Evolutionary conservation across 2,797 vertebrate species (phyloP), one percentile per base, ranked within the genome.

Genomic region (Momotus momota): DNA sequence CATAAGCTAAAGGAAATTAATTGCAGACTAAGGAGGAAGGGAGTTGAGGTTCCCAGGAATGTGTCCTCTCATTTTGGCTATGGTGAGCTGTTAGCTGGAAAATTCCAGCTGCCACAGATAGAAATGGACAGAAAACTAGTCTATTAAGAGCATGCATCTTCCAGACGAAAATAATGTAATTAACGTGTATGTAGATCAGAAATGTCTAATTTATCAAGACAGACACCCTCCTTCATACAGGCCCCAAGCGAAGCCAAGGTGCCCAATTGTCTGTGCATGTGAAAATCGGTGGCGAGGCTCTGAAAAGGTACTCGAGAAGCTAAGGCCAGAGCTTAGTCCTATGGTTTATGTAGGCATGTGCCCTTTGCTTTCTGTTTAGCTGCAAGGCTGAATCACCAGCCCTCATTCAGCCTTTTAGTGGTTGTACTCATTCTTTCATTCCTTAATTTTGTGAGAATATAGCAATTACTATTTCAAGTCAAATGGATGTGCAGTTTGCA

Each of bases 1-100:
- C 65, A 33, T 29, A 43, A 94, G 77, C 93, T 84, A 26, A 90
- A 88, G 93, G 90, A 97, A 96, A 94, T 96, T 61, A 93, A 80
- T 86, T 93, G 88, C 91, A 94, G 90, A 46, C 91, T 71, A 31
- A 93, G 78, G 35, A 94, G 70, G 70, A 89, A 92, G 54, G 58
- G 75, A 86, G 29, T 55, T 96, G 88, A 93, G 65, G 80, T 91
- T 97, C 93, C 82, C 87, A 88, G 93, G 89, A 91, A 88, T 7
- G 0, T 10, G 2, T 86, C 85, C 49, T 93, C 66, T 90, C 35
- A 9, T 90, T 88, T 90, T 79, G 93, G 77, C 78, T 67, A 19
- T 4, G 10, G 73, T 73, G 85, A 86, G 49, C 77, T 83, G 57
- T 75, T 91, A 64, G 80, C 82, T 95, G 94, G 90, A 94, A 88